Evolutionary conservation across 2,888 invertebrate species (phyloP).

Genomic region (Caenorhabditis virilis): DNA sequence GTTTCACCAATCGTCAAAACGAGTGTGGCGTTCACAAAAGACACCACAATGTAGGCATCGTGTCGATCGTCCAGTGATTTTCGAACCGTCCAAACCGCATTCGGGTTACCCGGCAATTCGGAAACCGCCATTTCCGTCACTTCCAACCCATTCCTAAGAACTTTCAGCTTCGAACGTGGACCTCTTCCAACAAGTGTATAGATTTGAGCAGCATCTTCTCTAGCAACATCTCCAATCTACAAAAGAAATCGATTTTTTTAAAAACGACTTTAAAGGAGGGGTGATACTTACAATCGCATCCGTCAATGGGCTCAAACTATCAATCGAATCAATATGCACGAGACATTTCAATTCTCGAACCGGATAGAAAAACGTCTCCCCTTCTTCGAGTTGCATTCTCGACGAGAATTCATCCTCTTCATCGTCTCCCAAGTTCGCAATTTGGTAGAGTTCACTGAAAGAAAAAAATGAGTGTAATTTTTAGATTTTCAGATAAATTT

Average conservation of each 20-base stretch:
- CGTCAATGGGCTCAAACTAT: constrained; percentile 56
- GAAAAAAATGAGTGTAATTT: no score
- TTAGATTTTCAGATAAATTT: no score
- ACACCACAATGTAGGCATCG: constrained; percentile 99
- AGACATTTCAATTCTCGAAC: constrained; percentile 90
- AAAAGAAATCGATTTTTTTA: constrained; percentile 7
- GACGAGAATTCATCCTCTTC: constrained; percentile 98
- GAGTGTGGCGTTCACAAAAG: constrained; percentile 96
- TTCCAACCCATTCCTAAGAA: constrained; percentile 87
- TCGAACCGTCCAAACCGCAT: constrained; percentile 99
- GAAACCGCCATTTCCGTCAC: constrained; percentile 99
- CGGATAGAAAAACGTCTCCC: constrained; percentile 98
- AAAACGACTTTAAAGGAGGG: background rate
- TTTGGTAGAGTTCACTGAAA: constrained; percentile 91
- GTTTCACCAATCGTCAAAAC: constrained; percentile 99
- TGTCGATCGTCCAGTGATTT: constrained; percentile 92
- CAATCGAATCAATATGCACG: constrained; percentile 81
- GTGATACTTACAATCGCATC: constrained; percentile 36
- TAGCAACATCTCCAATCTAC: constrained; percentile 76
- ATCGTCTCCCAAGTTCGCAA: constrained; percentile 97
- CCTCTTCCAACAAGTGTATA: constrained; percentile 95
- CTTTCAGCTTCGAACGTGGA: constrained; percentile 85
- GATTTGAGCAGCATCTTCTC: constrained; percentile 97
- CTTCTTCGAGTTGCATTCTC: constrained; percentile 82
- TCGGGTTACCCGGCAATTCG: constrained; percentile 98